Evolutionary conservation across 2,888 invertebrate species (phyloP).

Genomic region (Macroteleia sp.): DNA sequence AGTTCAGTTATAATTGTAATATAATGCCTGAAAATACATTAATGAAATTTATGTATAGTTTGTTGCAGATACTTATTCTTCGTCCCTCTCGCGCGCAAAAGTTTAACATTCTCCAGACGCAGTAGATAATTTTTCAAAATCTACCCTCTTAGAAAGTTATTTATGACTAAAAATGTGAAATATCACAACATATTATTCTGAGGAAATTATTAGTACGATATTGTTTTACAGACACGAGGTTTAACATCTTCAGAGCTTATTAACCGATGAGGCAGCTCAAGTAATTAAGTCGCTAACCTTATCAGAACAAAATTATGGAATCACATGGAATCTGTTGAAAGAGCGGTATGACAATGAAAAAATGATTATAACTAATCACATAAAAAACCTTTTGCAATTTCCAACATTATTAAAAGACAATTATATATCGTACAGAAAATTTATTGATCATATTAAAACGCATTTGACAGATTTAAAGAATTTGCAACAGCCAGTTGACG

Average conservation of each 20-base stretch:
- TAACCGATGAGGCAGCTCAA: background rate
- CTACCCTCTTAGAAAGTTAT: too few species aligned
- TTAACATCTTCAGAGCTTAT: background rate
- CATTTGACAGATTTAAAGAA: constrained; percentile 1
- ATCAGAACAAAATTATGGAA: background rate
- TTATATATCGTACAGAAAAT: background rate
- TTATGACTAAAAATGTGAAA: too few species aligned
- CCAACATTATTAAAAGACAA: background rate
- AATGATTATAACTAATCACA: constrained; percentile 1
- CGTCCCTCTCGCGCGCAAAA: too few species aligned
- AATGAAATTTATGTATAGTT: too few species aligned
- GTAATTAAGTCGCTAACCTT: background rate
- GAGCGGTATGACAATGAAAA: constrained; percentile 1
- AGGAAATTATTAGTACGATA: too few species aligned
- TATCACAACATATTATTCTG: too few species aligned
- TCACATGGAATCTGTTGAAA: background rate
- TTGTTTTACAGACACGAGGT: too few species aligned
- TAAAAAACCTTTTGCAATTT: constrained; percentile 10
- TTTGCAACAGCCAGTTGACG: background rate
- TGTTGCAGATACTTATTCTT: too few species aligned
- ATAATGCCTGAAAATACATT: too few species aligned
- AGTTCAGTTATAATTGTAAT: too few species aligned
- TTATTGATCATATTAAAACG: constrained; percentile 1
- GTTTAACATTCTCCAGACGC: too few species aligned
- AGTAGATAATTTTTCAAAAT: too few species aligned